Base-by-base conservation (phyloP, 2,113 vertebrate species). In the Microcebus ravelobensis region DNA sequence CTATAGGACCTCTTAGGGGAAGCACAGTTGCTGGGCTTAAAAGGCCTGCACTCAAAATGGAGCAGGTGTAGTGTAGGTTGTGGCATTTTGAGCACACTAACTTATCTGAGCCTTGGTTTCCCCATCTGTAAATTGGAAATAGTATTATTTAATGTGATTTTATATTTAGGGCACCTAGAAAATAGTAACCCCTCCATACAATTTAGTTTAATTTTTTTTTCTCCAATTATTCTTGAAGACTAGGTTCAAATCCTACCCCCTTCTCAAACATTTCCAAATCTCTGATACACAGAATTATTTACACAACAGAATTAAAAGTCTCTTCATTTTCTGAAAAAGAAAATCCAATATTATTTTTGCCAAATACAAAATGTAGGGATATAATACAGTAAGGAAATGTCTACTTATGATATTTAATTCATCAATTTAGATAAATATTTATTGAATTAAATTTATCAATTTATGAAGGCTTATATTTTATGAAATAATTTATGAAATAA, bases 311-410 rank as follows among this genome's bases (percentile, higher is more conserved):
- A 90, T 83, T 90, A 55, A 65, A 89, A 87, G 89, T 79, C 21
- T 10, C n/a, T 88, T 39, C 20, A 18, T 87, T 94, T 87, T 83
- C 7, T 90, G 20, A 63, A 52, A 74, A 87, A 77, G 50, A 73
- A 93, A 85, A 50, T 11, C 8, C 23, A 73, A 39, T 55, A 27
- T 89, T 94, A 45, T 67, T 94, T 93, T 95, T 85, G 42, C 76
- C 90, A 96, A 67, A 88, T 50, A 61, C 29, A 77, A 81, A 95
- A 79, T 52, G 50, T 87, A 90, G 27, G n/a, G 25, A 48, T 80
- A 1, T 76, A 83, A n/a, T 57, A 18, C 81, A 89, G 48, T 55
- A 87, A 17, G 7, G 8, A 63, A 79, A 20, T 81, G 2, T 71
- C 21, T 90, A 68, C 1, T 68, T 93, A 95, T 17, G 34, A 70